Percentiles rank a stretch among this genome's conserved stretches.
phyloP scores from a whole-genome alignment of 2,888 invertebrate genomes.

The Nomada flava region DNA sequence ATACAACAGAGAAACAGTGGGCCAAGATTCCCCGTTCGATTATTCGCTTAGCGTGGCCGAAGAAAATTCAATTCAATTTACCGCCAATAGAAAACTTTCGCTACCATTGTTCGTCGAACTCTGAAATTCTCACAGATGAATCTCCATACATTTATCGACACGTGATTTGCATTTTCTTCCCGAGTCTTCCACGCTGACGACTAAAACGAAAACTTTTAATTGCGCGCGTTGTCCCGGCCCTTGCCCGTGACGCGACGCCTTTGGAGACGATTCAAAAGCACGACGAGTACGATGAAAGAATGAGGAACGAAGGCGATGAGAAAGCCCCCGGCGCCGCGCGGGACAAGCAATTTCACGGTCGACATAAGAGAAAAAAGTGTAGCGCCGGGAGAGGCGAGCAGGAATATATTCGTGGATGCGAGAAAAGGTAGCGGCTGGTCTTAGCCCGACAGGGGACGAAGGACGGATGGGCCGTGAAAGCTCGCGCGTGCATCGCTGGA shows the following conservation, averaged over 20 bases:
- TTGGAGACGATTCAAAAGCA: slow-evolving; percentile 52
- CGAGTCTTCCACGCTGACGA: slow-evolving; percentile 4
- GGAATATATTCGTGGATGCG: slow-evolving; percentile 45
- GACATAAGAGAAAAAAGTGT: slow-evolving; percentile 52
- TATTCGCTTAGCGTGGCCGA: not conserved
- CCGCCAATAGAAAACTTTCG: not conserved
- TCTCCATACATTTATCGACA: slow-evolving; percentile 31
- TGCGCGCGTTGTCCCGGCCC: slow-evolving; percentile 38
- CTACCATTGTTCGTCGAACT: not conserved
- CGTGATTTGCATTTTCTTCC: slow-evolving; percentile 25
- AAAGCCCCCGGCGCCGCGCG: slow-evolving; percentile 24
- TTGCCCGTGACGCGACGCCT: slow-evolving; percentile 42
- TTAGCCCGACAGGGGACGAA: slow-evolving; percentile 50
- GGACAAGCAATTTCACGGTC: slow-evolving; percentile 67
- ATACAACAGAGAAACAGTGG: not conserved
- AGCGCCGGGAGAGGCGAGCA: slow-evolving; percentile 1
- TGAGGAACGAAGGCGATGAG: slow-evolving; percentile 10
- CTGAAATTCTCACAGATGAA: not conserved
- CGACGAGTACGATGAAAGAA: slow-evolving; percentile 15
- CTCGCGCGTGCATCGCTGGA: slow-evolving; percentile 31
- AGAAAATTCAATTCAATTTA: not conserved
- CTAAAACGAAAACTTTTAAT: slow-evolving; percentile 66
- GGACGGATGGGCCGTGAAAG: slow-evolving; percentile 21
- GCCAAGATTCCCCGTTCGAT: no score
- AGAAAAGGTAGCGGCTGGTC: slow-evolving; percentile 48